A percentile compares a stretch with the other conserved stretches of the same genome.
phyloP scores from a whole-genome alignment of 2,113 vertebrate species.

The Sebastes schlegelii region DNA sequence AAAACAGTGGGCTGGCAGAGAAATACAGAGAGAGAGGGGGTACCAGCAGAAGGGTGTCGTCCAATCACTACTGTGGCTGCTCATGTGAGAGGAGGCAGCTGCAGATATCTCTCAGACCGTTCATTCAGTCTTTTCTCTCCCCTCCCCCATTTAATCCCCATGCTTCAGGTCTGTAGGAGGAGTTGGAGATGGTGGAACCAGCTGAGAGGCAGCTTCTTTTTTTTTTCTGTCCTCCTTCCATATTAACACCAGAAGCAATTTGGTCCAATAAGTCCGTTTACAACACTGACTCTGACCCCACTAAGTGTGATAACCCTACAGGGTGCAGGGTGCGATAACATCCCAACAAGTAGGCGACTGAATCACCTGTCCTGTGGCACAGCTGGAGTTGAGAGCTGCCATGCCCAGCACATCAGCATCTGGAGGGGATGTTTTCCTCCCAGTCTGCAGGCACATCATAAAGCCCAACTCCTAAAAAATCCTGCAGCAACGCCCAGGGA shows the following conservation, averaged over 20 bases:
- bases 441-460: constrained; percentile 51
- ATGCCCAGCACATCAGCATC: constrained; percentile 50
- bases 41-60: constrained; percentile 59
- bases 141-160: constrained; percentile 79
- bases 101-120: constrained; percentile 70
- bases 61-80: constrained; percentile 69
- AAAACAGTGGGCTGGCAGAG: constrained; percentile 6
- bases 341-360: constrained; percentile 47
- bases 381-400: constrained; percentile 61
- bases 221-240: constrained; percentile 39
- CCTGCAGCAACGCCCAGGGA: constrained; percentile 82
- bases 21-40: constrained; percentile 36
- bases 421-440: constrained; percentile 33
- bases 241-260: constrained; percentile 25
- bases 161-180: constrained; percentile 72
- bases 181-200: constrained; percentile 64
- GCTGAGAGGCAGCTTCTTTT: constrained; percentile 44
- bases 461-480: constrained; percentile 63
- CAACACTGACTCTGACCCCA: constrained; percentile 17
- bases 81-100: constrained; percentile 73
- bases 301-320: constrained; percentile 24
- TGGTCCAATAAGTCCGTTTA: constrained; percentile 18
- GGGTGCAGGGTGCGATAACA: constrained; percentile 30
- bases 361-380: constrained; percentile 62
- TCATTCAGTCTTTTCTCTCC: constrained; percentile 75